A percentile compares a stretch with the other conserved stretches of the same genome.
These are phyloP conservation scores for Melanotaenia nigrans DNA, from an alignment of 2,797 vertebrate species.

Conservation along the genomic window DNA sequence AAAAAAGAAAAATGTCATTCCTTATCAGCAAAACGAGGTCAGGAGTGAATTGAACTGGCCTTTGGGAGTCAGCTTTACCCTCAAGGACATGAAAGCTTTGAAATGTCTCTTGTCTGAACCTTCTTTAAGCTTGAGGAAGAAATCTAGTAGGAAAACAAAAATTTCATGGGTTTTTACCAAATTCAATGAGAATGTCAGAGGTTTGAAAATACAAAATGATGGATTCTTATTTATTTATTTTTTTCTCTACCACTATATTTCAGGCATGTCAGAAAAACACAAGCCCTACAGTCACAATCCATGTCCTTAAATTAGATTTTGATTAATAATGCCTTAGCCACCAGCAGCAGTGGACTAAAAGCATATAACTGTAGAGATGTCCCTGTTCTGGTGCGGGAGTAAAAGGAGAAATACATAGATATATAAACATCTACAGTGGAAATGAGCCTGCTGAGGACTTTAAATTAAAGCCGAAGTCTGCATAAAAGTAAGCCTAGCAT, in stretches of 20 bases:
- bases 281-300: background rate
- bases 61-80: background rate
- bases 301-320: constrained; percentile 18
- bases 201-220: background rate
- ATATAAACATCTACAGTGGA: background rate
- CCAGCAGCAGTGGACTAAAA: constrained; percentile 24
- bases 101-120: background rate
- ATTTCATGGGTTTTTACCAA: background rate
- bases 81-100: background rate
- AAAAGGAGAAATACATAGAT: background rate
- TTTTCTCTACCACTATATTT: background rate
- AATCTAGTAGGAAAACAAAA: background rate
- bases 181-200: no score
- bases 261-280: background rate
- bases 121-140: background rate
- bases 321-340: constrained; percentile 8
- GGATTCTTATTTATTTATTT: background rate
- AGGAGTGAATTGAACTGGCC: background rate
- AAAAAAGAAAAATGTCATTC: background rate
- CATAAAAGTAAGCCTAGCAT: background rate
- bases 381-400: background rate
- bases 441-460: no score
- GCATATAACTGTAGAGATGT: background rate
- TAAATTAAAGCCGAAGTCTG: background rate
- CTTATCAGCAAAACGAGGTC: background rate